phyloP scores from a whole-genome alignment of 2,797 vertebrate species.

The Cirrhinus mrigala region DNA sequence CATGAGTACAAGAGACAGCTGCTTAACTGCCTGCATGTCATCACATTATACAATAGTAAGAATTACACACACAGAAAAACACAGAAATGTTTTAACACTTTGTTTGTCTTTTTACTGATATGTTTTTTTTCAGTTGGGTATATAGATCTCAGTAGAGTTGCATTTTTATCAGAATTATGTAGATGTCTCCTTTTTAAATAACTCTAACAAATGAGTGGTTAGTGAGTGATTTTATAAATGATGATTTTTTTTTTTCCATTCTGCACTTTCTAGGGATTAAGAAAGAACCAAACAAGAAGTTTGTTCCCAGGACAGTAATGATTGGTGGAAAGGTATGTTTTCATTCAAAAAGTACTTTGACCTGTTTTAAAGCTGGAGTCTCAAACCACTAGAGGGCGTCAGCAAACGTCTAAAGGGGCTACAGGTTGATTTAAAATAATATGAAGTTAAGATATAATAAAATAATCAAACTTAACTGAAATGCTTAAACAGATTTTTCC shows the following conservation, averaged over 20 bases:
- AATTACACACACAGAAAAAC: neutral
- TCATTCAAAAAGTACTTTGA: neutral
- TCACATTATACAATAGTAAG: slow-evolving; percentile 88
- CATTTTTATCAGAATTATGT: neutral
- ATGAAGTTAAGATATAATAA: neutral
- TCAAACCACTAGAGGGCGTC: too few relatives aligned
- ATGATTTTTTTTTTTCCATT: too few relatives aligned
- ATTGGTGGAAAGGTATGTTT: slow-evolving; percentile 86
- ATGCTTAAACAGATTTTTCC: too few relatives aligned
- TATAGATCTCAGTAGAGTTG: neutral
- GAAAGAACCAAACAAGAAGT: slow-evolving; percentile 80
- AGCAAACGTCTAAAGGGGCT: neutral
- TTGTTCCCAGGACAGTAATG: slow-evolving; percentile 87
- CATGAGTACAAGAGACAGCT: slow-evolving; percentile 89
- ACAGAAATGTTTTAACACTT: neutral
- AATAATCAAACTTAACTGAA: neutral
- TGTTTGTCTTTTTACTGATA: neutral
- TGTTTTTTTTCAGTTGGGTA: neutral
- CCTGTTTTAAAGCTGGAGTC: neutral
- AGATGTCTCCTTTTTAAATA: neutral
- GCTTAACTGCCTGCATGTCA: slow-evolving; percentile 84
- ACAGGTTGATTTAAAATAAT: neutral
- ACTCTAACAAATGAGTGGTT: neutral
- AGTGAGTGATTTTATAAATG: neutral
- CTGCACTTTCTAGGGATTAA: slow-evolving; percentile 79